These are phyloP conservation scores for Nephrotoma guestfalica DNA, from an alignment of 2,888 invertebrate species.

Conservation along the genomic window DNA sequence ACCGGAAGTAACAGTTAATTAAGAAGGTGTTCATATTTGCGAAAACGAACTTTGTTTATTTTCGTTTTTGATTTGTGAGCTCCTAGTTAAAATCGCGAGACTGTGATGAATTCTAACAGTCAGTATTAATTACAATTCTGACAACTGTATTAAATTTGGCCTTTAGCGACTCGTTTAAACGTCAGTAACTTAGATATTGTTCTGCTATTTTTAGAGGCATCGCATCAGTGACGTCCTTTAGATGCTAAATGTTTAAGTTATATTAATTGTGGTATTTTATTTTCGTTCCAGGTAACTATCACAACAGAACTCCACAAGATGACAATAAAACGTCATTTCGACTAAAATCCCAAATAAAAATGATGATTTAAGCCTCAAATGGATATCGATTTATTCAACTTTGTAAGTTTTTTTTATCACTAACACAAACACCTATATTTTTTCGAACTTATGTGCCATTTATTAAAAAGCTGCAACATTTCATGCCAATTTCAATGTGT, in stretches of 20 bases:
- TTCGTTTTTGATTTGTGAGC: no score
- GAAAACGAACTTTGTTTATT: no score
- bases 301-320: neutral
- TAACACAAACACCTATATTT: neutral
- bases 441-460: neutral
- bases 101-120: no score
- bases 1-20: no score
- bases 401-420: neutral
- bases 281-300: neutral
- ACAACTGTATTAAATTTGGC: no score
- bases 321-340: neutral
- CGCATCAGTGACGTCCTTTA: no score
- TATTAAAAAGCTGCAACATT: neutral
- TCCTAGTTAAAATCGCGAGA: no score
- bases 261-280: neutral
- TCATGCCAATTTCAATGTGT: neutral
- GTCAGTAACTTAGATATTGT: no score
- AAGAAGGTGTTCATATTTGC: no score
- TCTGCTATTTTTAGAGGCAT: no score
- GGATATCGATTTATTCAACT: neutral
- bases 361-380: neutral
- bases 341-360: neutral
- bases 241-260: neutral
- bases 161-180: no score
- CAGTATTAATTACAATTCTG: no score